phyloP scores from a whole-genome alignment of 2,113 vertebrate genomes.

The Aspidoscelis tigris region DNA sequence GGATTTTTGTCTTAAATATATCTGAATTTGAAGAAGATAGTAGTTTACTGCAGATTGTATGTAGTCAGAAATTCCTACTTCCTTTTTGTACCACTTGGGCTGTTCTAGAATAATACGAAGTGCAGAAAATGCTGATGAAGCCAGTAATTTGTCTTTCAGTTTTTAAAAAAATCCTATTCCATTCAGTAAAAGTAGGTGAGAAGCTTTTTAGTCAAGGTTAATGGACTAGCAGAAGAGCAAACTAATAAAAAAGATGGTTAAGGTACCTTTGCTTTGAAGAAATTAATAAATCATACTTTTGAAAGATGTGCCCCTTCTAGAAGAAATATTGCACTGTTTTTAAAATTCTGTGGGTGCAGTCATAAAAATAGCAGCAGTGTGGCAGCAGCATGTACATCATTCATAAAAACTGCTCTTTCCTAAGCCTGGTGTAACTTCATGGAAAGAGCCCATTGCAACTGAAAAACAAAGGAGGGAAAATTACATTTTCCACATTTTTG shows the following conservation, averaged over 20 bases:
- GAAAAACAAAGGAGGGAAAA: too few relatives aligned
- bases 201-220: not conserved
- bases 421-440: too few relatives aligned
- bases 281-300: not conserved
- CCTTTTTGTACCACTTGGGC: too few relatives aligned
- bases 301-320: not conserved
- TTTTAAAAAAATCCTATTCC: slow-evolving; percentile 7
- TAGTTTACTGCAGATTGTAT: not conserved
- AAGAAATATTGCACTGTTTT: not conserved
- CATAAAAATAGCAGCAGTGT: too few relatives aligned
- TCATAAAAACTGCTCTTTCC: too few relatives aligned
- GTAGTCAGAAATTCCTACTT: slow-evolving; percentile 26
- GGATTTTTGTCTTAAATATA: slow-evolving; percentile 56
- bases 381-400: too few relatives aligned
- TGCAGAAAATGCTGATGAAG: slow-evolving; percentile 25
- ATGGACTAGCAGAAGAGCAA: not conserved
- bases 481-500: too few relatives aligned
- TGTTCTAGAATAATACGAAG: too few relatives aligned
- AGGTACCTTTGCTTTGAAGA: not conserved
- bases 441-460: too few relatives aligned
- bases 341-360: not conserved
- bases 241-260: slow-evolving; percentile 8
- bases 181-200: accelerated
- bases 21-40: not conserved
- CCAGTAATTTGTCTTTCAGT: slow-evolving; percentile 4